Percentiles rank a stretch among this genome's conserved stretches.
phyloP scores from a whole-genome alignment of 2,797 vertebrate species.

The Pangasius krempfi region DNA sequence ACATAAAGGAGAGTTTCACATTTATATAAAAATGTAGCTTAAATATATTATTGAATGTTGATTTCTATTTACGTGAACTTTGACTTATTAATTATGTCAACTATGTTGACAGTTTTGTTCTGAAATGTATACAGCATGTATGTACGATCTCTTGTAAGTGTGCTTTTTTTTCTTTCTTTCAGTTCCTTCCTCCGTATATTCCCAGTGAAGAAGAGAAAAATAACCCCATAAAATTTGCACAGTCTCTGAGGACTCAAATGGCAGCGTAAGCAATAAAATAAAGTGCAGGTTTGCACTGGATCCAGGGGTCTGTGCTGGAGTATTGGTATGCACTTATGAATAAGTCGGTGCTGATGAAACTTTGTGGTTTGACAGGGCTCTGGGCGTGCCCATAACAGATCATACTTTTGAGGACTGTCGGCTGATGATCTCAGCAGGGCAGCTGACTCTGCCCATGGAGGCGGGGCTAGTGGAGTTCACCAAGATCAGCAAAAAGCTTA shows the following conservation, averaged over 20 bases:
- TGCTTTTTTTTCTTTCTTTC: conserved; percentile 34
- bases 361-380: conserved; percentile 71
- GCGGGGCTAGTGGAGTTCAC: conserved; percentile 97
- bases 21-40: not conserved
- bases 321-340: not conserved
- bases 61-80: not conserved
- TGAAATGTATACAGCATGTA: not conserved
- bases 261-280: conserved; percentile 78
- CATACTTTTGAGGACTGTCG: conserved; percentile 97
- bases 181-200: conserved; percentile 89
- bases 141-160: not conserved
- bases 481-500: conserved; percentile 94
- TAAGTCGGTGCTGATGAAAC: not conserved
- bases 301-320: not conserved
- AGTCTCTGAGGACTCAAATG: conserved; percentile 84
- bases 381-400: conserved; percentile 88
- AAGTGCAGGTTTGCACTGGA: not conserved
- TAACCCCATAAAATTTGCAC: conserved; percentile 82
- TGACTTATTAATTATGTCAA: not conserved
- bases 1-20: not conserved
- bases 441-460: conserved; percentile 96
- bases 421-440: conserved; percentile 95
- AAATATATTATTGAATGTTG: not conserved
- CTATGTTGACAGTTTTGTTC: not conserved
- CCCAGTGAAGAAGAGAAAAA: conserved; percentile 90